Base-by-base conservation (phyloP, 2,888 invertebrate species). In the Dromius quadrimaculatus region DNA sequence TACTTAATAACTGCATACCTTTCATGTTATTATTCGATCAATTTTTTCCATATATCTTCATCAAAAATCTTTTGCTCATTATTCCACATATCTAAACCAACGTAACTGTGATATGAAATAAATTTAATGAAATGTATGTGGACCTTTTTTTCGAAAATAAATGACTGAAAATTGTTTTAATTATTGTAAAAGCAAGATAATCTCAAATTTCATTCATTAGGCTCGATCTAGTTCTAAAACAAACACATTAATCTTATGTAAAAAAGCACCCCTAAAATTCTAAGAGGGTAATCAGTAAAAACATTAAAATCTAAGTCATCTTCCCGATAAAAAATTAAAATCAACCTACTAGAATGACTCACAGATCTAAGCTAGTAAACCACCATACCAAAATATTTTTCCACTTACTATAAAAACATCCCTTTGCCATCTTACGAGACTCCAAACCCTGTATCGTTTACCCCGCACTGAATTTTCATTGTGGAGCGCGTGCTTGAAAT, bases 281-380 rank as follows among this genome's bases (percentile, higher is more conserved):
- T 9, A n/a, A 61, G 22, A 20, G 61, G 61, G 38, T 13, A 41
- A 61, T 38, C 61, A 20, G 19, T 22, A 61, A 61, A 61, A 61
- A 61, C 61, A 61, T 61, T 61, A 61, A 61, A 61, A 61, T 11
- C 61, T 38, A 61, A 61, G 32, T 41, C 19, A 41, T 41, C 41
- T 61, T 22, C 64, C 17, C 50, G 50, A 65, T 65, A 65, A 65
- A 65, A 65, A 65, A 64, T 64, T 45, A 45, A 45, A 47, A 64
- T 23, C 50, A 34, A 50, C 36, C 50, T 50, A 34, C 17, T 34
- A 41, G 23, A 45, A 50, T 65, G 65, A 65, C 34, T 65, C 65
- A 65, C 65, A 47, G 32, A 50, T 65, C 34, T 65, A 36, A 19
- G 13, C n/a, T 41, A 34, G 59, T 36, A 61, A 61, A 34, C 32